These are phyloP conservation scores for Mustela lutreola DNA, from an alignment of 2,113 vertebrate species.

Conservation along the genomic window DNA sequence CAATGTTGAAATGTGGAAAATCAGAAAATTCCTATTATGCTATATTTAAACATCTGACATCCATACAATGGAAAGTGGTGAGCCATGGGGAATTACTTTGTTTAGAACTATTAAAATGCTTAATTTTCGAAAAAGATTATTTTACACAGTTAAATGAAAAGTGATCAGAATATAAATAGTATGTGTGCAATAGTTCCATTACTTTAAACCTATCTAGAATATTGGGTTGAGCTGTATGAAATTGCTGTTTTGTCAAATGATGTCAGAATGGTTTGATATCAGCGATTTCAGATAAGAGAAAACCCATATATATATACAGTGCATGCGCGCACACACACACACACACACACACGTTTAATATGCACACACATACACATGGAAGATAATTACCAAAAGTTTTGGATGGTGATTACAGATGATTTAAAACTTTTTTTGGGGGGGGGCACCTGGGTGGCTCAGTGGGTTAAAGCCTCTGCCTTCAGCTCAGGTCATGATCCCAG, in stretches of 20 bases:
- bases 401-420: background rate
- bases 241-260: background rate
- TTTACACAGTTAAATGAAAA: background rate
- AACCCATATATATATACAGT: background rate
- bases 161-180: background rate
- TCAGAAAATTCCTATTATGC: background rate
- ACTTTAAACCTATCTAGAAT: background rate
- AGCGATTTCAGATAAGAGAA: background rate
- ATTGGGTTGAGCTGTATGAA: background rate
- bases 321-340: background rate
- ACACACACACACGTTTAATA: too few species aligned
- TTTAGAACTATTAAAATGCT: background rate
- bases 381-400: background rate
- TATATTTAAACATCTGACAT: background rate
- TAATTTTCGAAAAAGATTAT: background rate
- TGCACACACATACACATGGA: accelerated
- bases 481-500: too few species aligned
- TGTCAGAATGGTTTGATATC: background rate
- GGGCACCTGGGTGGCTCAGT: too few species aligned
- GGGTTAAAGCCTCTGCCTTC: too few species aligned
- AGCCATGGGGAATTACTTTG: background rate
- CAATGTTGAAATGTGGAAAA: background rate
- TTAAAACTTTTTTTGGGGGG: background rate
- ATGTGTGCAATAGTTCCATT: background rate
- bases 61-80: background rate